Percentiles rank a stretch among this genome's conserved stretches.
phyloP scores from a whole-genome alignment of 2,797 vertebrate species.

The Malacoraja senta region DNA sequence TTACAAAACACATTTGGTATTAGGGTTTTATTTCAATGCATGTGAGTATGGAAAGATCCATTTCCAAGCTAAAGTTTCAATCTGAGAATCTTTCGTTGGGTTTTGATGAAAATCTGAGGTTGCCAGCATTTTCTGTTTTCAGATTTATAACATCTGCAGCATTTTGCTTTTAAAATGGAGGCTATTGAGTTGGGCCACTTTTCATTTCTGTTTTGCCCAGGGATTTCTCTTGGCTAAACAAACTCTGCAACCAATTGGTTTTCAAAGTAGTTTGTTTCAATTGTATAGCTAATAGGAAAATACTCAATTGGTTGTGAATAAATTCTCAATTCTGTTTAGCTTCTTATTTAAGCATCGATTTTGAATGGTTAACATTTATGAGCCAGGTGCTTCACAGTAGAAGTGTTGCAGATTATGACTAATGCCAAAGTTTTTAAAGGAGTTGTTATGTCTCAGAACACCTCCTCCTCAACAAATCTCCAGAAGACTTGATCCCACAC shows the following conservation, averaged over 20 bases:
- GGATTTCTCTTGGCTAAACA: neutral
- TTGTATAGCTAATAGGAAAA: neutral
- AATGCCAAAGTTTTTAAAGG: conserved; percentile 12
- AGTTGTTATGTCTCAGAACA: conserved; percentile 16
- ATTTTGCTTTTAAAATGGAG: neutral
- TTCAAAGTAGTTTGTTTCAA: neutral
- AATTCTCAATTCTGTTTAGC: neutral
- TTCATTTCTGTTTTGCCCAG: neutral
- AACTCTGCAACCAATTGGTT: neutral
- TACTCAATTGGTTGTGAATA: neutral
- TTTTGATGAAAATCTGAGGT: too few relatives aligned
- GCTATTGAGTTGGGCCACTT: neutral
- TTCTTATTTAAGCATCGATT: neutral
- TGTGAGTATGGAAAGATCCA: neutral
- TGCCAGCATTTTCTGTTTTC: too few relatives aligned
- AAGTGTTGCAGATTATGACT: neutral
- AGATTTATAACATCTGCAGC: too few relatives aligned
- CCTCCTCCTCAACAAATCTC: conserved; percentile 26
- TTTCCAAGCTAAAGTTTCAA: neutral
- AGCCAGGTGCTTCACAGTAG: neutral
- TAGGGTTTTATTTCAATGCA: neutral
- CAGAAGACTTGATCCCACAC: conserved; percentile 9
- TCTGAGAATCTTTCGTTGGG: too few relatives aligned
- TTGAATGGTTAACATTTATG: neutral
- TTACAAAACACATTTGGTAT: neutral